Percentiles rank a stretch among this genome's conserved stretches.
Evolutionary conservation across 2,888 invertebrate genomes (phyloP).

Genomic region (Flexamia atlantica): DNA sequence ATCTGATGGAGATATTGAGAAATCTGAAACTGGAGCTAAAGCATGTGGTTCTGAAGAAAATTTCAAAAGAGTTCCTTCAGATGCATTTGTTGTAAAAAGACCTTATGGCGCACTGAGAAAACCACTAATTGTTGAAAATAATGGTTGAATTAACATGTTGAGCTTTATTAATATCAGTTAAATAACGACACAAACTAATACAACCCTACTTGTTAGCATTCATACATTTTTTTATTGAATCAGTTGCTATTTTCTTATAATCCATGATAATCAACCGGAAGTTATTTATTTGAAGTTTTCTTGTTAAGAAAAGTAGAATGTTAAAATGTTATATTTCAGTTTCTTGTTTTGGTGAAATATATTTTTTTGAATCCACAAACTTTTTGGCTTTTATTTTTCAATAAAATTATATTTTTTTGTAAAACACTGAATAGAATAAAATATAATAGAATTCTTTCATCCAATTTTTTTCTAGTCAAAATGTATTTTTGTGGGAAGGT

Average conservation of each 20-base stretch:
- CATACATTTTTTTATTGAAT: constrained; percentile 22
- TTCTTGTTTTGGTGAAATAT: neutral
- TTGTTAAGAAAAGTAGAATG: neutral
- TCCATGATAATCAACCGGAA: neutral
- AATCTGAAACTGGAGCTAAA: neutral
- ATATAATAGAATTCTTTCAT: too few species aligned
- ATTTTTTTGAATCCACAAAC: neutral
- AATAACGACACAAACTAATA: constrained; percentile 1
- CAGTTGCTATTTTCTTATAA: neutral
- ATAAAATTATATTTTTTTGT: too few species aligned
- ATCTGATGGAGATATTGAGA: constrained; percentile 47
- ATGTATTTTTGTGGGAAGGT: too few species aligned
- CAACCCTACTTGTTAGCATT: neutral
- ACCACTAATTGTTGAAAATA: neutral
- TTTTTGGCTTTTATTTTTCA: neutral
- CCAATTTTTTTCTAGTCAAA: too few species aligned
- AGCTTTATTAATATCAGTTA: neutral
- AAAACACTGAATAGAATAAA: too few species aligned
- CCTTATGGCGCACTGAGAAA: neutral
- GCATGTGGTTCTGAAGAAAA: constrained; percentile 40
- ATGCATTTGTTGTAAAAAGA: constrained; percentile 1
- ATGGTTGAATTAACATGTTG: neutral
- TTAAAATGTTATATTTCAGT: neutral
- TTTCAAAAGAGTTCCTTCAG: neutral
- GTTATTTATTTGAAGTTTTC: neutral